phyloP scores from a whole-genome alignment of 30 jellyfish, hydroid and myxozoan species.

The Aurelia aurita region DNA sequence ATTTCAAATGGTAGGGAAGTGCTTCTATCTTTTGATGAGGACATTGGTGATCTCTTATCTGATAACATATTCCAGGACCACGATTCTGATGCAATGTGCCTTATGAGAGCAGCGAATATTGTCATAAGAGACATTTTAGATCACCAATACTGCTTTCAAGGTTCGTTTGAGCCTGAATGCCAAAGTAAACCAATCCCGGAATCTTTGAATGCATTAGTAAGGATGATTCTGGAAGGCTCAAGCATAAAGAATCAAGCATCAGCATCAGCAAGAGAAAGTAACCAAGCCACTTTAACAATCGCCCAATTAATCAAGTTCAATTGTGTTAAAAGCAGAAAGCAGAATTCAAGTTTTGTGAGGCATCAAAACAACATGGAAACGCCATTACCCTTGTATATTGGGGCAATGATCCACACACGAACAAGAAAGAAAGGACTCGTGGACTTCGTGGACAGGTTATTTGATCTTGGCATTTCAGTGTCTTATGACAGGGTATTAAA shows the following conservation, averaged over 20 bases:
- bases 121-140: slow-evolving; percentile 7
- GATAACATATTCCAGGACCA: slow-evolving; percentile 20
- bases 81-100: slow-evolving; percentile 41
- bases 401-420: slow-evolving; percentile 39
- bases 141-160: neutral
- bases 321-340: neutral
- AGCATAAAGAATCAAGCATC: slow-evolving; percentile 8
- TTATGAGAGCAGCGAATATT: slow-evolving; percentile 37
- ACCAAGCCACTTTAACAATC: slow-evolving; percentile 57
- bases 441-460: slow-evolving; percentile 15
- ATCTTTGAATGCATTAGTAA: slow-evolving; percentile 11
- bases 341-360: slow-evolving; percentile 6
- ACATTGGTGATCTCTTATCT: slow-evolving; percentile 16
- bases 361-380: slow-evolving; percentile 15
- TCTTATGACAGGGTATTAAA: slow-evolving; percentile 44
- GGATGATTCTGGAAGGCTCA: slow-evolving; percentile 17
- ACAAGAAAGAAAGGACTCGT: slow-evolving; percentile 49
- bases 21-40: slow-evolving; percentile 25
- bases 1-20: slow-evolving; percentile 35
- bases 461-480: slow-evolving; percentile 44
- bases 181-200: neutral
- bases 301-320: slow-evolving; percentile 44
- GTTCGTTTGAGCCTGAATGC: slow-evolving; percentile 18
- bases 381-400: slow-evolving; percentile 29
- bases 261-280: slow-evolving; percentile 16